These are phyloP conservation scores for Coptodon rendalli DNA, from an alignment of 2,113 vertebrate genomes.

Conservation along the genomic window DNA sequence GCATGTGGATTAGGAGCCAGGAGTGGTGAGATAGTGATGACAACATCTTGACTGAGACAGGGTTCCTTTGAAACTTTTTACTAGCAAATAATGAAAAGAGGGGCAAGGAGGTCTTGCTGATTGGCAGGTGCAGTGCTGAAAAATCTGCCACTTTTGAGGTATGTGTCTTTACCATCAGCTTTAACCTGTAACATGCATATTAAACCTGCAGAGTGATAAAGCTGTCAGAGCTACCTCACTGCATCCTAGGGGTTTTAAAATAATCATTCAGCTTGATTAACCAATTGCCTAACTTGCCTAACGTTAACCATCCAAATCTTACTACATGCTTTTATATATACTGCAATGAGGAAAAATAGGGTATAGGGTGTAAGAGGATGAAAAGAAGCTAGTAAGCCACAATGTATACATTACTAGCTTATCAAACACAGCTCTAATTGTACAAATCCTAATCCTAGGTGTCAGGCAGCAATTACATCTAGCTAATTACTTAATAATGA, in stretches of 20 bases:
- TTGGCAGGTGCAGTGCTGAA: neutral
- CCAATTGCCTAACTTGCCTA: neutral
- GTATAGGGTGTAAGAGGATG: neutral
- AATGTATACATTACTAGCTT: constrained; percentile 37
- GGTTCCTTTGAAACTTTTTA: neutral
- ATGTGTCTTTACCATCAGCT: neutral
- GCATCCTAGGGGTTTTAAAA: neutral
- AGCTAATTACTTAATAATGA: constrained; percentile 63
- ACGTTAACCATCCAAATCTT: neutral
- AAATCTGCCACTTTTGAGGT: neutral
- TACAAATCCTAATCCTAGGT: constrained; percentile 60
- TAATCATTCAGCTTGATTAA: neutral
- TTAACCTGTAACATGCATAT: neutral
- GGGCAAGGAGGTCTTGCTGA: neutral
- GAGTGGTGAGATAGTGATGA: neutral
- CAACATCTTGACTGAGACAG: neutral
- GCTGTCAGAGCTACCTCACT: neutral
- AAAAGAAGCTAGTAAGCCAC: constrained; percentile 30
- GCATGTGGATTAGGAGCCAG: neutral
- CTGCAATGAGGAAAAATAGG: neutral
- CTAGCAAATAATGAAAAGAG: neutral
- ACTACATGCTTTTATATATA: neutral
- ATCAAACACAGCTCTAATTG: constrained; percentile 37
- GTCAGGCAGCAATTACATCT: constrained; percentile 59
- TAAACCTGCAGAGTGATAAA: neutral